Percentiles rank a stretch among this genome's conserved stretches.
Evolutionary conservation across 2,888 invertebrate species (phyloP).

Genomic region (Eledone cirrhosa): DNA sequence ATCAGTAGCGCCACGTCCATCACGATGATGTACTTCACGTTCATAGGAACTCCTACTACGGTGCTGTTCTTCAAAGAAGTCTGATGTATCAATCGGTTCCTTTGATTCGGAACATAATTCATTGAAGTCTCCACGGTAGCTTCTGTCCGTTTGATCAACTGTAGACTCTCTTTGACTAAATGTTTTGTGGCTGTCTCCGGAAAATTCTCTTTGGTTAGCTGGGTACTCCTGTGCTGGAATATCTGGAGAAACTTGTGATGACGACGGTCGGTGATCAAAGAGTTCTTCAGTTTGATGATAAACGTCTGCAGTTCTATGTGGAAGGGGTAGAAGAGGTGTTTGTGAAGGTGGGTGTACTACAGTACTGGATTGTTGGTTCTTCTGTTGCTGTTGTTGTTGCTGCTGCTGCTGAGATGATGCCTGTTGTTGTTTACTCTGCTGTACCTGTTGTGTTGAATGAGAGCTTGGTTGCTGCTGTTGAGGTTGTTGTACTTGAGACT

Average conservation of each 20-base stretch:
- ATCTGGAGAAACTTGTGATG: conserved; percentile 3
- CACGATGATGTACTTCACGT: conserved; percentile 32
- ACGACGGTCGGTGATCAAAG: conserved; percentile 16
- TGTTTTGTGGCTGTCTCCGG: background rate
- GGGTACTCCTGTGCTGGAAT: conserved; percentile 6
- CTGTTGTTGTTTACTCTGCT: background rate
- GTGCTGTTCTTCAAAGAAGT: conserved; percentile 37
- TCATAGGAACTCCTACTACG: background rate
- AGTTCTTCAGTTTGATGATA: conserved; percentile 27
- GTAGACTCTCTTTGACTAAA: conserved; percentile 25
- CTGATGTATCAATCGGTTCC: conserved; percentile 39
- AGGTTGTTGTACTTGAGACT: conserved; percentile 32
- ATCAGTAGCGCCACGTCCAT: conserved; percentile 36
- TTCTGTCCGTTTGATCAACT: conserved; percentile 22
- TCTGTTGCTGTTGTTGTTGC: conserved; percentile 36
- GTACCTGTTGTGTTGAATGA: conserved; percentile 37
- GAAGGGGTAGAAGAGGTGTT: conserved; percentile 31
- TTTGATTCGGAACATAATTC: conserved; percentile 42
- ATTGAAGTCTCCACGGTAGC: conserved; percentile 34
- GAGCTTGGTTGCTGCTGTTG: conserved; percentile 33
- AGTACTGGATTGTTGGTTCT: conserved; percentile 38
- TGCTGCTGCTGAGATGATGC: conserved; percentile 27
- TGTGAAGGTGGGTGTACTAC: conserved; percentile 33
- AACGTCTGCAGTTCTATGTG: conserved; percentile 31
- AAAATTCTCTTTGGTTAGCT: conserved; percentile 5